Evolutionary conservation across 2,888 invertebrate species (phyloP), one percentile per base, ranked within the genome.

Genomic region (Tetragonula carbonaria): DNA sequence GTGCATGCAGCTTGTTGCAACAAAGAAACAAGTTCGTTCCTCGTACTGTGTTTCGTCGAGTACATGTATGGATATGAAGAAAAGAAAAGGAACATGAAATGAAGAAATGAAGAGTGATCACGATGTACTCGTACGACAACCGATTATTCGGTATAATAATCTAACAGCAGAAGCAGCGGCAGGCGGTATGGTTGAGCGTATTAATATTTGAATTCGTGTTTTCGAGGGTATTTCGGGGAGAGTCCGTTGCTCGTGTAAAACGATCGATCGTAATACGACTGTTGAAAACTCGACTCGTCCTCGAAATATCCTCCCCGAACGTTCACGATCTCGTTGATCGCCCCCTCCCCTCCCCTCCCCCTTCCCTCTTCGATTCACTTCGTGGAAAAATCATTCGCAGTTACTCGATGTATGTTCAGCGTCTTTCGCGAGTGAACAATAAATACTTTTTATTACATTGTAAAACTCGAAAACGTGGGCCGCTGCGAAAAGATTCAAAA

Each of bases 401-500:
- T 85, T 86, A 75, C 72, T 84, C 78, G 80, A 75, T 86, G 87
- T 91, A 91, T 91, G 91, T 92, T 87, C 92, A 92, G 90, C 93
- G 90, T 89, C 90, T 86, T 88, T 90, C 89, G 87, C 87, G 87
- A 91, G 89, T 91, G 86, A 92, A 90, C 90, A 93, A 93, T 93
- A 93, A 93, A 93, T 93, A 93, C 89, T 92, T 91, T 92, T 91
- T 86, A 89, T 91, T 92, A 91, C 87, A 88, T 90, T 91, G 85
- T 93, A 93, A 93, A 93, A 93, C 93, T 92, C 93, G 92, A 91
- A 90, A 92, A 87, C 62, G 74, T 79, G 77, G 45, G 79, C 77
- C 53, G 67, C 57, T 13, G 45, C 59, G n/a, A 63, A 28, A 53
- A 13, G 28, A 38, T 21, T n/a, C 18, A n/a, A 5, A 28, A 28